phyloP scores from a whole-genome alignment of 2,888 invertebrate genomes.

The Tanypteryx hageni region DNA sequence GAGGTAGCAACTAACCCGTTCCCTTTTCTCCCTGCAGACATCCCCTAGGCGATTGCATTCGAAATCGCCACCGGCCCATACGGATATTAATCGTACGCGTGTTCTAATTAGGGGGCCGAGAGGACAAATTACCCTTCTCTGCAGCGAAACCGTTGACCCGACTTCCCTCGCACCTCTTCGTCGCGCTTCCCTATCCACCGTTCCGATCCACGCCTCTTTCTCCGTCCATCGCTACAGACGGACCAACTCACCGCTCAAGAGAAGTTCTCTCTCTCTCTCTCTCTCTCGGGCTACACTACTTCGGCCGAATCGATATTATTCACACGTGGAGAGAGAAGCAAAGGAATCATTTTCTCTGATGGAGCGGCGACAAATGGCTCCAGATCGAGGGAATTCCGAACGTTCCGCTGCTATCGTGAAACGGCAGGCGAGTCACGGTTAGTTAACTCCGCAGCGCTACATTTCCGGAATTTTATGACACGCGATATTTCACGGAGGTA shows the following conservation, averaged over 20 bases:
- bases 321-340: no score
- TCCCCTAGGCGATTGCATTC: constrained; percentile 50
- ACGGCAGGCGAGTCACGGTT: no score
- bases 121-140: constrained; percentile 48
- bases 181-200: background rate
- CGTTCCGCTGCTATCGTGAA: no score
- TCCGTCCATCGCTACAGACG: background rate
- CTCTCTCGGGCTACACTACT: background rate
- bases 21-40: background rate
- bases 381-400: no score
- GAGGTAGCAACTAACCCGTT: background rate
- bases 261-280: background rate
- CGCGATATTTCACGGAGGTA: no score
- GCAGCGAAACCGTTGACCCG: background rate
- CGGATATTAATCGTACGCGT: constrained; percentile 60
- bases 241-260: background rate
- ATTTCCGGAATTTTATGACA: no score
- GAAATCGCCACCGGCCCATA: constrained; percentile 22
- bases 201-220: background rate
- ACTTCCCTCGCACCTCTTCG: background rate
- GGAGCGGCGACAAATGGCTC: no score
- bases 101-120: constrained; percentile 56
- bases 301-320: no score
- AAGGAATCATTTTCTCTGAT: no score
- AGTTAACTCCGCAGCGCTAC: no score